These are phyloP conservation scores for Peromyscus polionotus DNA, from an alignment of 2,113 vertebrate genomes.

Conservation along the genomic window DNA sequence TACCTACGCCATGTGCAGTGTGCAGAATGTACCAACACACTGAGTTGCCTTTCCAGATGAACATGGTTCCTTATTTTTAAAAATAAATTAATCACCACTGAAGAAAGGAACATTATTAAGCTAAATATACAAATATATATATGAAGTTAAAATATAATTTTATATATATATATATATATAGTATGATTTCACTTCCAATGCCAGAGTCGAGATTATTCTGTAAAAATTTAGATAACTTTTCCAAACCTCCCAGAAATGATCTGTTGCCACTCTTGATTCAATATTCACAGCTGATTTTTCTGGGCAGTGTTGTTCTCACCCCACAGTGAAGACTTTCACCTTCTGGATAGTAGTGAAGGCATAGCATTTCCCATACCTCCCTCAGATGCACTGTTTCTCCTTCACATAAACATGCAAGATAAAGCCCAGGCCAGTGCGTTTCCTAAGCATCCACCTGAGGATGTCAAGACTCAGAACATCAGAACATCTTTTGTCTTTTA, in stretches of 20 bases:
- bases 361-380: neutral
- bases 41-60: slow-evolving; percentile 32
- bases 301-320: neutral
- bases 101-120: neutral
- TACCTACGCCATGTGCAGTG: neutral
- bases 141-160: neutral
- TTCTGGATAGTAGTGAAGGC: neutral
- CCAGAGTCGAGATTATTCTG: slow-evolving; percentile 8
- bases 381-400: accelerated
- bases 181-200: neutral
- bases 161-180: neutral
- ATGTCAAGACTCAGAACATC: neutral
- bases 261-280: neutral
- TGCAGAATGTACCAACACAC: neutral
- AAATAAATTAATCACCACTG: slow-evolving; percentile 41
- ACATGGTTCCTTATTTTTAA: neutral
- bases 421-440: neutral
- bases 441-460: neutral
- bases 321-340: neutral
- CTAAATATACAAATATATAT: slow-evolving; percentile 30
- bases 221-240: slow-evolving; percentile 8
- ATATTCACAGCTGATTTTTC: neutral
- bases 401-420: neutral
- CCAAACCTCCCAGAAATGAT: neutral
- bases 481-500: neutral